A percentile compares a stretch with the other conserved stretches of the same genome.
phyloP scores from a whole-genome alignment of 2,113 vertebrate genomes.

The Eptesicus fuscus region DNA sequence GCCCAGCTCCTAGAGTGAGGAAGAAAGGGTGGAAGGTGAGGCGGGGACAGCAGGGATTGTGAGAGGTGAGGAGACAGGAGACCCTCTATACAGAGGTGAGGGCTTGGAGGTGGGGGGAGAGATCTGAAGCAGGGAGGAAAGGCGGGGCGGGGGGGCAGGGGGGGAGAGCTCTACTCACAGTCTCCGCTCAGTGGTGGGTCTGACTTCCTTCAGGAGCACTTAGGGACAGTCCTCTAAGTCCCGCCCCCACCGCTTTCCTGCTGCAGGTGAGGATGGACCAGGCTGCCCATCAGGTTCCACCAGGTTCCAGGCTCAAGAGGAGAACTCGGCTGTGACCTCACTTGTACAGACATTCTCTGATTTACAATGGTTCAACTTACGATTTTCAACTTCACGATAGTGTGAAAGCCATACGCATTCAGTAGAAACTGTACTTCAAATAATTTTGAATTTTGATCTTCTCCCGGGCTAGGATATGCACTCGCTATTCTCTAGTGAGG shows the following conservation, averaged over 20 bases:
- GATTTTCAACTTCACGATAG: not conserved
- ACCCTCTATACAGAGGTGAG: not conserved
- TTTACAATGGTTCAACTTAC: not conserved
- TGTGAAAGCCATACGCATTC: not conserved
- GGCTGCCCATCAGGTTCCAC: fast-evolving
- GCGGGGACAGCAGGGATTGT: not conserved
- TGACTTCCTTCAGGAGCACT: fast-evolving
- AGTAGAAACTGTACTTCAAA: not conserved
- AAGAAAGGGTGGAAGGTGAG: not conserved
- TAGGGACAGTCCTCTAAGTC: not conserved
- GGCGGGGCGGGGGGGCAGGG: no score
- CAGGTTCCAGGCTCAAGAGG: not conserved
- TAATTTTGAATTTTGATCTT: not conserved
- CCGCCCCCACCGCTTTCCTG: fast-evolving
- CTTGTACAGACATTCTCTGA: not conserved
- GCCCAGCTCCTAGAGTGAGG: not conserved
- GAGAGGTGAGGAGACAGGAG: not conserved
- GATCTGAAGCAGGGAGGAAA: not conserved
- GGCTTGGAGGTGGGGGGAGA: no score
- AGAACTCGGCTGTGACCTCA: not conserved
- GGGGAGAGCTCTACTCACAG: no score
- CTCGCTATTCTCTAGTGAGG: no score
- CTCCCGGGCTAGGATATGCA: no score
- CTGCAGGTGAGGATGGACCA: not conserved
- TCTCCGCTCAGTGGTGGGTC: not conserved